Percentiles rank a stretch among this genome's conserved stretches.
phyloP scores from a whole-genome alignment of 2,113 vertebrate genomes.

The Sciurus niger region DNA sequence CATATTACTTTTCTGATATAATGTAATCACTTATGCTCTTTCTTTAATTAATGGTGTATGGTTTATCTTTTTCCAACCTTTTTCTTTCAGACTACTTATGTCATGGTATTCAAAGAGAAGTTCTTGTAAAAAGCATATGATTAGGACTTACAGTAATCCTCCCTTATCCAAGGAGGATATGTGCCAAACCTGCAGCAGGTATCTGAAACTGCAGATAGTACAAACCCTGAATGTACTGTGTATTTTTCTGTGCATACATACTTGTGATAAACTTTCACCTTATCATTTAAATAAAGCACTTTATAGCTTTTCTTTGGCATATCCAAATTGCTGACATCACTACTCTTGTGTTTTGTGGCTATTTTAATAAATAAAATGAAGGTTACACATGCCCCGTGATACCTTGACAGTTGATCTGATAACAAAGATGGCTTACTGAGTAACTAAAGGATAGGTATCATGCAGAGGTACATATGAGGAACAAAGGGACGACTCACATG shows the following conservation, averaged over 20 bases:
- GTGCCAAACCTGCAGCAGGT: background rate
- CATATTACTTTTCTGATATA: slow-evolving; percentile 1
- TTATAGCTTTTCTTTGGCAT: background rate
- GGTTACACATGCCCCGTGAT: background rate
- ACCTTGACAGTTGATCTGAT: background rate
- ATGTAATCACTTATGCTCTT: background rate
- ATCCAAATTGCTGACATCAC: background rate
- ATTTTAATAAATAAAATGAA: background rate
- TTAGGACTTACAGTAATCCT: background rate
- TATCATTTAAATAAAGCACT: background rate
- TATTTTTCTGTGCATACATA: background rate
- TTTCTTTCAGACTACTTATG: background rate
- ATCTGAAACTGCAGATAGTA: background rate
- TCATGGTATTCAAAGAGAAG: background rate
- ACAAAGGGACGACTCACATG: too few species aligned
- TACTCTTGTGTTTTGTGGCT: background rate
- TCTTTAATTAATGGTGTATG: slow-evolving; percentile 37
- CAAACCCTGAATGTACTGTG: background rate
- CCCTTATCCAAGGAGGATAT: background rate
- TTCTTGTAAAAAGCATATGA: background rate
- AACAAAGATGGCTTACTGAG: background rate
- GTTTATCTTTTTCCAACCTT: background rate
- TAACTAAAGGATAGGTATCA: background rate
- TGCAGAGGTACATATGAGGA: background rate
- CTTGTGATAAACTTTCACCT: background rate